Conservation (phyloP, 2,888 invertebrate species). For the Unio pictorum region DNA sequence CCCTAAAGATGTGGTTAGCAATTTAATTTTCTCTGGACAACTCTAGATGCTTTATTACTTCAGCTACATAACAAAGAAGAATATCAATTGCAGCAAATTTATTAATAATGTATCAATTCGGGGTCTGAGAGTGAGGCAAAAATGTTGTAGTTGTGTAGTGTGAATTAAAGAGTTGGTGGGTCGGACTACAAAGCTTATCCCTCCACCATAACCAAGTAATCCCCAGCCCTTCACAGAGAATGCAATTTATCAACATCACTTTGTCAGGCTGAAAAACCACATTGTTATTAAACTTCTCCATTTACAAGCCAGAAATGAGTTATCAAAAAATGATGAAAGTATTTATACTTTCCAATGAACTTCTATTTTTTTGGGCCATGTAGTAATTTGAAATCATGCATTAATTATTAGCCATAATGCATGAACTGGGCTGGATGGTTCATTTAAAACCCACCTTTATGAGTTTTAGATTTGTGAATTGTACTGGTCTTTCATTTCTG, state of each 20-base stretch:
- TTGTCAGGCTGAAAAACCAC: slow-evolving; percentile 17
- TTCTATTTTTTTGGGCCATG: slow-evolving; percentile 9
- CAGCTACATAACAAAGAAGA: slow-evolving; percentile 17
- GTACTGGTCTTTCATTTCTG: no score
- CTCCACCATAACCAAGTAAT: slow-evolving; percentile 8
- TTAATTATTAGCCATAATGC: slow-evolving; percentile 24
- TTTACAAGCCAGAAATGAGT: slow-evolving; percentile 25
- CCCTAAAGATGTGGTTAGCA: slow-evolving; percentile 29
- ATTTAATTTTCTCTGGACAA: slow-evolving; percentile 44
- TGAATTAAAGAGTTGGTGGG: slow-evolving; percentile 16
- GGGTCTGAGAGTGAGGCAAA: slow-evolving; percentile 19
- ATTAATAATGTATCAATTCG: slow-evolving; percentile 29
- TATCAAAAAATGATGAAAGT: slow-evolving; percentile 27
- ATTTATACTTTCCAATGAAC: slow-evolving; percentile 23
- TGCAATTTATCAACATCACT: slow-evolving; percentile 44
- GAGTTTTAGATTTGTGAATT: no score
- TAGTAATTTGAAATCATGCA: slow-evolving; percentile 13
- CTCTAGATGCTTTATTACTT: slow-evolving; percentile 39
- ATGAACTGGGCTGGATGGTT: slow-evolving; percentile 3
- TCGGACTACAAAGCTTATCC: slow-evolving; percentile 9
- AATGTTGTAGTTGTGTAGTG: slow-evolving; percentile 13
- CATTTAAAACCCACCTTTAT: no score
- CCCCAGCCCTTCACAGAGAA: slow-evolving; percentile 11
- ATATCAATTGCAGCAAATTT: slow-evolving; percentile 16
- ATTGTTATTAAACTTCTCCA: neutral